These are phyloP conservation scores for Copidosoma aretas DNA, from an alignment of 2,888 invertebrate genomes.

Conservation along the genomic window DNA sequence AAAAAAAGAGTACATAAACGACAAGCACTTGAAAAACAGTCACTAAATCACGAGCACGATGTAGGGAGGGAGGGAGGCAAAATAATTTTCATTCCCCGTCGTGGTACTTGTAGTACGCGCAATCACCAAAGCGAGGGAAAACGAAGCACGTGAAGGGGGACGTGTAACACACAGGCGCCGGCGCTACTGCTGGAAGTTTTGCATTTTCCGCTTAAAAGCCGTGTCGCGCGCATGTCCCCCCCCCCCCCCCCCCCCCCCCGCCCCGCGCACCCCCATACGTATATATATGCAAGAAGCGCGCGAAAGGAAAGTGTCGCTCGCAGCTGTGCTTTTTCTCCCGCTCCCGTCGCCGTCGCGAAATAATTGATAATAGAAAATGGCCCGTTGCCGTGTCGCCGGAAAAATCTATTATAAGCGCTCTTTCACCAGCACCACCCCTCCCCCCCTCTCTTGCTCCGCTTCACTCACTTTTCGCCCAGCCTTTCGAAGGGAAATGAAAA, in stretches of 20 bases:
- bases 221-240: not conserved
- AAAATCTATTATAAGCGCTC: too few relatives aligned
- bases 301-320: not conserved
- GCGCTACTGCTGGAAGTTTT: conserved; percentile 3
- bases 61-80: not conserved
- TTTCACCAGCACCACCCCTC: too few relatives aligned
- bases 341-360: not conserved
- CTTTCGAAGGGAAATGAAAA: too few relatives aligned
- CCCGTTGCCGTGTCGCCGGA: not conserved
- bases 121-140: not conserved
- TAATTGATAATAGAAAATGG: not conserved
- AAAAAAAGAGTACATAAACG: too few relatives aligned
- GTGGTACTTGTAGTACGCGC: not conserved
- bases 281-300: not conserved
- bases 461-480: too few relatives aligned
- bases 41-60: too few relatives aligned
- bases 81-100: not conserved
- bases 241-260: too few relatives aligned
- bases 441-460: too few relatives aligned
- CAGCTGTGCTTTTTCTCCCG: not conserved
- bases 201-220: not conserved
- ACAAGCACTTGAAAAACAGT: too few relatives aligned
- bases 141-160: not conserved
- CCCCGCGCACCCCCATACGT: too few relatives aligned
- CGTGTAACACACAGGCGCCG: not conserved